Evolutionary conservation across 2,797 vertebrate species (phyloP).

Genomic region (Crenuchus spilurus): DNA sequence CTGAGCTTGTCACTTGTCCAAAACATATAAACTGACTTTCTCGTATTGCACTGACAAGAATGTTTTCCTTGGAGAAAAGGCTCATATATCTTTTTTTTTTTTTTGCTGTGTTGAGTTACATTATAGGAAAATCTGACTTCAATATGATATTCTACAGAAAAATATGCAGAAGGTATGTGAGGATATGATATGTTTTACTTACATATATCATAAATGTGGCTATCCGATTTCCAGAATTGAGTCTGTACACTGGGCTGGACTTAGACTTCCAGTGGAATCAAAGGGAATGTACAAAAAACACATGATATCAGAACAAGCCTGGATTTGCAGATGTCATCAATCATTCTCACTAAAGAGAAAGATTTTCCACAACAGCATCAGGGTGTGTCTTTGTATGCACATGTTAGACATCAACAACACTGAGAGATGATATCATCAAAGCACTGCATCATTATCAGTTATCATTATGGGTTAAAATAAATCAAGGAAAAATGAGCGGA

Average conservation of each 20-base stretch:
- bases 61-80: slow-evolving; percentile 18
- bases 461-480: neutral
- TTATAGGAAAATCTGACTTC: slow-evolving; percentile 22
- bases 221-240: slow-evolving; percentile 93
- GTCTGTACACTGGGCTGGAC: slow-evolving; percentile 89
- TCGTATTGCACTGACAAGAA: slow-evolving; percentile 18
- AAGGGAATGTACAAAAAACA: slow-evolving; percentile 32
- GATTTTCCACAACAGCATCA: neutral
- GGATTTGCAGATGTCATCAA: slow-evolving; percentile 1
- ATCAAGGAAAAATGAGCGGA: neutral
- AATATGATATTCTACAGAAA: neutral
- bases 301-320: neutral
- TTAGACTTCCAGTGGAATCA: slow-evolving; percentile 75
- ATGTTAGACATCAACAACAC: neutral
- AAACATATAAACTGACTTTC: slow-evolving; percentile 22
- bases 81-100: neutral
- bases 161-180: neutral
- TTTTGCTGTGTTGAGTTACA: neutral
- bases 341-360: neutral
- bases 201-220: slow-evolving; percentile 96
- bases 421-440: neutral
- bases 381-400: neutral
- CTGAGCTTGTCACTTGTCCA: slow-evolving; percentile 22
- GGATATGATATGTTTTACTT: slow-evolving; percentile 70
- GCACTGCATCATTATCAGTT: neutral